Conservation (phyloP, 2,888 invertebrate genomes). For the Patella pellucida region DNA sequence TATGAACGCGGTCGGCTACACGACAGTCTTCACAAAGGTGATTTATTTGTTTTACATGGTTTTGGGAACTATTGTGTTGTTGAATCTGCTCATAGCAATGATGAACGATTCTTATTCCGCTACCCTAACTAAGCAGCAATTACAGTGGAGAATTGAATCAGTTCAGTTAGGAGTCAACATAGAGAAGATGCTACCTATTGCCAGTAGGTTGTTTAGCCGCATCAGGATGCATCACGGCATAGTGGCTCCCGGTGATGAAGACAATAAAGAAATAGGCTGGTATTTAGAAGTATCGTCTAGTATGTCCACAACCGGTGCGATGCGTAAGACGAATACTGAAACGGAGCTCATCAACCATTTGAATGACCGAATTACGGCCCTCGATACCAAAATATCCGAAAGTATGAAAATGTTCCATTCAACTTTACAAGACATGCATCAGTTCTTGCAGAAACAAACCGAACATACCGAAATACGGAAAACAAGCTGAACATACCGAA, state of each 20-base stretch:
- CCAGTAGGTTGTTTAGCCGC: slow-evolving; percentile 35
- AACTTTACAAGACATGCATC: slow-evolving; percentile 20
- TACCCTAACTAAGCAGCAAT: slow-evolving; percentile 53
- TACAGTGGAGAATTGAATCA: slow-evolving; percentile 65
- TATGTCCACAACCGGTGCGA: background rate
- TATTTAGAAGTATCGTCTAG: slow-evolving; percentile 19
- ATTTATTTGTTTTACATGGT: slow-evolving; percentile 64
- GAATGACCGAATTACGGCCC: slow-evolving; percentile 26
- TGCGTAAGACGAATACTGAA: slow-evolving; percentile 2
- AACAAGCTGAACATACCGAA: no score
- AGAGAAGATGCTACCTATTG: slow-evolving; percentile 49
- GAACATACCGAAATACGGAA: no score
- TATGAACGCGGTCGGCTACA: slow-evolving; percentile 45
- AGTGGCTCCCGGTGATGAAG: background rate
- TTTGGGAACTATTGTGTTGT: slow-evolving; percentile 56
- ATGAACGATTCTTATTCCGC: slow-evolving; percentile 64
- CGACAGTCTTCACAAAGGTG: slow-evolving; percentile 46
- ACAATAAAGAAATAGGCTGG: slow-evolving; percentile 17
- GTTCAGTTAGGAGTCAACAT: slow-evolving; percentile 62
- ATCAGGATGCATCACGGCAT: slow-evolving; percentile 32
- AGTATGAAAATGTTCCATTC: slow-evolving; percentile 35
- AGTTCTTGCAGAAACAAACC: background rate
- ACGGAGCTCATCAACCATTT: slow-evolving; percentile 33
- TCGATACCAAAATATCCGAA: slow-evolving; percentile 35
- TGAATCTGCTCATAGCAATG: slow-evolving; percentile 66